A percentile compares a stretch with the other conserved stretches of the same genome.
phyloP scores from a whole-genome alignment of 1,140 invertebrate genomes.

The Anastrepha ludens region DNA sequence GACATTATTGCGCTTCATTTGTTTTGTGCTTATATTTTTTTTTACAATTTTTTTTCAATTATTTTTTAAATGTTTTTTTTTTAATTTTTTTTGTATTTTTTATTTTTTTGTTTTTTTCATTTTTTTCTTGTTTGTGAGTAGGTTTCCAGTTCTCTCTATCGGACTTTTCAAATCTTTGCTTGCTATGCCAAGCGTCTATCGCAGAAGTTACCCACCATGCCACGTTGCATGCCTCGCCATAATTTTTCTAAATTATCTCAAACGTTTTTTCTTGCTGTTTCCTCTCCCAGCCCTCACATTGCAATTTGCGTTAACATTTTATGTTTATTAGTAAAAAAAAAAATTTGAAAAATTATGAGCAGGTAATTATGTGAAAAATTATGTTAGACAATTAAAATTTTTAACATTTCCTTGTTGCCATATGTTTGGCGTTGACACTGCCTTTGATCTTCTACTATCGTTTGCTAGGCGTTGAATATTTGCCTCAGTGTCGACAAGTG shows the following conservation, averaged over 20 bases:
- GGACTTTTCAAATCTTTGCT: not conserved
- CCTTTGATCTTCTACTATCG: slow-evolving; percentile 49
- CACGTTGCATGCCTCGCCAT: not conserved
- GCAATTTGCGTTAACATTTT: not conserved
- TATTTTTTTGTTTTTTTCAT: too few species aligned
- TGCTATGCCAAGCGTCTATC: not conserved
- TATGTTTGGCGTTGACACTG: not conserved
- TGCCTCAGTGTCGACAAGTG: slow-evolving; percentile 17
- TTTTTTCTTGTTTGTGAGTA: too few species aligned
- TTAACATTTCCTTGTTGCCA: not conserved
- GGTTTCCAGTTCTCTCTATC: not conserved
- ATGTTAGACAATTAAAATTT: slow-evolving; percentile 47
- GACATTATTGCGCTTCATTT: not conserved
- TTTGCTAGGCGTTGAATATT: not conserved
- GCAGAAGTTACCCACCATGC: too few species aligned
- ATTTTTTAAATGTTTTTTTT: too few species aligned
- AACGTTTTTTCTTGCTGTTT: not conserved
- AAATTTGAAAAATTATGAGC: slow-evolving; percentile 10
- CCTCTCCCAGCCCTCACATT: not conserved
- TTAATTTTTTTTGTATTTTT: too few species aligned
- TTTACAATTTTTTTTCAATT: too few species aligned
- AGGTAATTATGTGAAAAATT: slow-evolving; percentile 53
- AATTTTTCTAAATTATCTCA: not conserved
- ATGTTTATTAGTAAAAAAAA: slow-evolving; percentile 27
- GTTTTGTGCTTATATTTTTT: not conserved